phyloP scores from a whole-genome alignment of 2,888 invertebrate species.

The Trachelus tabidus region DNA sequence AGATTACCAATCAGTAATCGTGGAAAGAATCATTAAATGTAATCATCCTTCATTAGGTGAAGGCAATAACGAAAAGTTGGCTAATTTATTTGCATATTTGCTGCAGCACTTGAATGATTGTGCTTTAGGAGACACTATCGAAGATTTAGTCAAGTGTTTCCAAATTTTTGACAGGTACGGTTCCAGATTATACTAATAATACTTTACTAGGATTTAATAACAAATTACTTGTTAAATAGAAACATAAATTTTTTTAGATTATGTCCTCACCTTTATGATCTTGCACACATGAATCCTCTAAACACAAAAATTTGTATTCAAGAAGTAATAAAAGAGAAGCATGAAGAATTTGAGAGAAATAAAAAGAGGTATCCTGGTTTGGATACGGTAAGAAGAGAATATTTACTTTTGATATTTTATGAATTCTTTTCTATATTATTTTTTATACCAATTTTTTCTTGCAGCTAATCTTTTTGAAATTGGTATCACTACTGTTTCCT shows the following conservation, averaged over 20 bases:
- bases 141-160: conserved; percentile 69
- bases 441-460: conserved; percentile 36
- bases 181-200: conserved; percentile 47
- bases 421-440: conserved; percentile 1
- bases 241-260: conserved; percentile 48
- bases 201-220: background rate
- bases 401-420: background rate
- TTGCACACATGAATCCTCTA: conserved; percentile 78
- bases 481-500: conserved; percentile 84
- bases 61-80: conserved; percentile 82
- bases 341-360: conserved; percentile 72
- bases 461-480: conserved; percentile 82
- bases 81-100: conserved; percentile 79
- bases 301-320: conserved; percentile 75
- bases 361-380: conserved; percentile 73
- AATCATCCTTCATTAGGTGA: conserved; percentile 85
- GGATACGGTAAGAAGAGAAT: conserved; percentile 67
- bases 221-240: conserved; percentile 15
- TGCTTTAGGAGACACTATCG: conserved; percentile 57
- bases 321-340: conserved; percentile 81
- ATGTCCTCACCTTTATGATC: conserved; percentile 70
- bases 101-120: conserved; percentile 81
- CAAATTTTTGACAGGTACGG: conserved; percentile 71
- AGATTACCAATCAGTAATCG: conserved; percentile 75
- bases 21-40: conserved; percentile 87